These are phyloP conservation scores for Odocoileus virginianus DNA, from an alignment of 2,113 vertebrate species.

Conservation along the genomic window DNA sequence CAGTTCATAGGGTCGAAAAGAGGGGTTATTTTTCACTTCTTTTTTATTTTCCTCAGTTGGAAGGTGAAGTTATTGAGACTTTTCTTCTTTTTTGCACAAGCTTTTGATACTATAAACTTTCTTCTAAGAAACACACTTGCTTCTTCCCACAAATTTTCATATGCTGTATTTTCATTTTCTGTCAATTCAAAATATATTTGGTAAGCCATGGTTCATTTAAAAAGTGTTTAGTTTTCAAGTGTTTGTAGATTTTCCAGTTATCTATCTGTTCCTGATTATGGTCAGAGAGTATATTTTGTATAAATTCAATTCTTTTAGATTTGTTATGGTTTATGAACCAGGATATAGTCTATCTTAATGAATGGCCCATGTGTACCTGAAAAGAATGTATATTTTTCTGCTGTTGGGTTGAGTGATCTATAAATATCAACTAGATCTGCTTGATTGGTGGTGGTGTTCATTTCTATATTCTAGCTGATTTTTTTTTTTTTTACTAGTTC, in stretches of 20 bases:
- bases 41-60: background rate
- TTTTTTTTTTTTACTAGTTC: background rate
- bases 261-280: background rate
- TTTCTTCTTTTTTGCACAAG: background rate
- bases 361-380: background rate
- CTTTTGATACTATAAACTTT: background rate
- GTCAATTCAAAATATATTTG: constrained; percentile 12
- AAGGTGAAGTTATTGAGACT: background rate
- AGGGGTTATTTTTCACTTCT: background rate
- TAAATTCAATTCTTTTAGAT: background rate
- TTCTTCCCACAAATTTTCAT: background rate
- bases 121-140: background rate
- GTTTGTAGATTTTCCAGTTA: background rate
- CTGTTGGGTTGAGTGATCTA: background rate
- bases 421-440: background rate
- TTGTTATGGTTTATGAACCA: background rate
- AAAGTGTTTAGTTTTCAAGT: background rate
- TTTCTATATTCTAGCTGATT: background rate
- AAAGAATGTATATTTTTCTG: background rate
- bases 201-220: background rate
- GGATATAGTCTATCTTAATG: background rate
- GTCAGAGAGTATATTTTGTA: background rate
- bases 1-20: background rate
- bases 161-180: background rate
- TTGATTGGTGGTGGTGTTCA: background rate